phyloP scores from a whole-genome alignment of 2,797 vertebrate genomes.

The Jordanella pulchra region DNA sequence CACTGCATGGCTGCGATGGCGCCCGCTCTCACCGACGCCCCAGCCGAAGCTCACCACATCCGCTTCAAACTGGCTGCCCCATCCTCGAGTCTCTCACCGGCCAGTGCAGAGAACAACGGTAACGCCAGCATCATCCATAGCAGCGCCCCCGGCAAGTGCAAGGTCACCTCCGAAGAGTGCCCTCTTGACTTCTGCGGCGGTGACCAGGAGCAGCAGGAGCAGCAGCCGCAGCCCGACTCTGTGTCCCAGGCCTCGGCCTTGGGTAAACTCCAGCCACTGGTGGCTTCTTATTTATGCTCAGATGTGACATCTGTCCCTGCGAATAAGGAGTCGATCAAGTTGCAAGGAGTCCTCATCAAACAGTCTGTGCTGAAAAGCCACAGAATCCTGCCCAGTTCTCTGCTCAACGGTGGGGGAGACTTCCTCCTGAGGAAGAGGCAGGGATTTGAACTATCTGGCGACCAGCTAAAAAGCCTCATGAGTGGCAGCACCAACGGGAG shows the following conservation, averaged over 20 bases:
- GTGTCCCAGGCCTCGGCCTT: conserved; percentile 76
- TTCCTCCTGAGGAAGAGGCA: conserved; percentile 90
- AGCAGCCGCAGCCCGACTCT: conserved; percentile 65
- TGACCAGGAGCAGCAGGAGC: conserved; percentile 83
- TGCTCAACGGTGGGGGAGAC: conserved; percentile 85
- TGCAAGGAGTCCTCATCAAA: conserved; percentile 95
- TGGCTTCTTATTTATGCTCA: conserved; percentile 92
- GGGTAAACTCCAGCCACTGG: conserved; percentile 92
- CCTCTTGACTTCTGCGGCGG: conserved; percentile 85
- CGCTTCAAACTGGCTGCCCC: conserved; percentile 99
- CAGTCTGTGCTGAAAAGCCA: conserved; percentile 92
- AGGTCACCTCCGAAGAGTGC: conserved; percentile 86
- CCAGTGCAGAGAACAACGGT: conserved; percentile 95
- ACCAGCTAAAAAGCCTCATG: conserved; percentile 93
- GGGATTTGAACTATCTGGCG: conserved; percentile 90
- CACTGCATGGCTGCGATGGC: conserved; percentile 99
- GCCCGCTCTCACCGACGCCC: conserved; percentile 99
- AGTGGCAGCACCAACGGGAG: conserved; percentile 82
- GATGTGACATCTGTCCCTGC: conserved; percentile 93
- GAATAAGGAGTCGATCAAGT: conserved; percentile 92
- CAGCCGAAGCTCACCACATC: conserved; percentile 99
- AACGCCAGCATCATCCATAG: conserved; percentile 92
- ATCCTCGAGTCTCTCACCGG: conserved; percentile 94
- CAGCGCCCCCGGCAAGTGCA: conserved; percentile 89
- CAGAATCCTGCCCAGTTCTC: conserved; percentile 84